Evolutionary conservation across 2,888 invertebrate species (phyloP).

Genomic region (Helicoverpa assulta): DNA sequence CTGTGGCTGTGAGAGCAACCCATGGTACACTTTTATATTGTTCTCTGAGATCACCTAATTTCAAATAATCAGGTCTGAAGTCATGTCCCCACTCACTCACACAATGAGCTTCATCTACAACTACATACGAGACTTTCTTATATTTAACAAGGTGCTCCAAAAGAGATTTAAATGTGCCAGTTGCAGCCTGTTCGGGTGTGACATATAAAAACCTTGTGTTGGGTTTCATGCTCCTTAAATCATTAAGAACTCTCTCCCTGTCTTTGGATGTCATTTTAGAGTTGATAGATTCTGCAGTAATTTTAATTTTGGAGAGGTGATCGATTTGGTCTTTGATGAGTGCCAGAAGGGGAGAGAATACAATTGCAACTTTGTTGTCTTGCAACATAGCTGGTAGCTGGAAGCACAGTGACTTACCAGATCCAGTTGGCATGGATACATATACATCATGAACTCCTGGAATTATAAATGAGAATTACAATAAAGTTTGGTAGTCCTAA

Average conservation of each 20-base stretch:
- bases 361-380: conserved; percentile 95
- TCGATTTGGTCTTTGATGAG: conserved; percentile 99
- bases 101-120: conserved; percentile 99
- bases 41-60: conserved; percentile 92
- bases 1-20: conserved; percentile 99
- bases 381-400: conserved; percentile 97
- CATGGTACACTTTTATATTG: conserved; percentile 93
- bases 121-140: conserved; percentile 96
- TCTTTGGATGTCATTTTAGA: conserved; percentile 96
- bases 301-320: conserved; percentile 94
- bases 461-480: conserved; percentile 61
- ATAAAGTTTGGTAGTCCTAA: too few species aligned
- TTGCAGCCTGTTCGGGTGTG: conserved; percentile 98
- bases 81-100: conserved; percentile 99
- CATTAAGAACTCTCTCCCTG: conserved; percentile 93
- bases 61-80: conserved; percentile 98
- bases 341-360: conserved; percentile 98
- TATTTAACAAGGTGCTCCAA: conserved; percentile 93
- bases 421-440: conserved; percentile 99
- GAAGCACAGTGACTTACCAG: conserved; percentile 99
- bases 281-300: conserved; percentile 97
- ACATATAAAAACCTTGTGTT: conserved; percentile 96
- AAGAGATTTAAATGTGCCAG: conserved; percentile 93
- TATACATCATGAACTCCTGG: conserved; percentile 97
- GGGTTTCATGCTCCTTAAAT: conserved; percentile 93